Evolutionary conservation across 2,888 invertebrate genomes (phyloP).

Genomic region (Pecten maximus): DNA sequence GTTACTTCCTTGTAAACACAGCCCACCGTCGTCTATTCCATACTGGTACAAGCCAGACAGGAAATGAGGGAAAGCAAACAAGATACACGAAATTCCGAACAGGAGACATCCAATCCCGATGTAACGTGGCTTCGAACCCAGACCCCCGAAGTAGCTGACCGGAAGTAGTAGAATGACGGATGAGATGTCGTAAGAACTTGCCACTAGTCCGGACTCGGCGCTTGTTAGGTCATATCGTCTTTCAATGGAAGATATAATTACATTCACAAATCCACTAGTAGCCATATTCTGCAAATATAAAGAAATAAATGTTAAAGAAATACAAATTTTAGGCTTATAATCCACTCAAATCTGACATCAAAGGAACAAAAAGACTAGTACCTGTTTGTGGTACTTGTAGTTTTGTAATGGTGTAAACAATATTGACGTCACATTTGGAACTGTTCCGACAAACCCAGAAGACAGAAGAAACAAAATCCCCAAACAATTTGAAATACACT

Average conservation of each 20-base stretch:
- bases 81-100: conserved; percentile 85
- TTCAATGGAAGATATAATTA: conserved; percentile 94
- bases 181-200: conserved; percentile 93
- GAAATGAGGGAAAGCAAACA: background rate
- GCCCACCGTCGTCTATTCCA: background rate
- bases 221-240: conserved; percentile 91
- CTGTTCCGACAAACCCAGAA: no score
- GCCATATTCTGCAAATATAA: conserved; percentile 89
- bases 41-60: background rate
- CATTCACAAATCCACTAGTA: conserved; percentile 93
- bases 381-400: no score
- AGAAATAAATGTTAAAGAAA: no score
- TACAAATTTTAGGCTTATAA: no score
- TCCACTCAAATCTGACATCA: no score
- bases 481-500: no score
- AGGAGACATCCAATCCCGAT: conserved; percentile 90
- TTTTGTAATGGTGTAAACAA: no score
- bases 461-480: no score
- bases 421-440: no score
- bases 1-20: background rate
- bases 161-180: conserved; percentile 92
- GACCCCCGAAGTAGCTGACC: conserved; percentile 91
- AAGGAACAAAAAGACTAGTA: no score
- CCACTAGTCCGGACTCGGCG: conserved; percentile 91
- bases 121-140: conserved; percentile 84